phyloP scores from a whole-genome alignment of 1,140 invertebrate genomes.

The Choristoneura fumiferana region DNA sequence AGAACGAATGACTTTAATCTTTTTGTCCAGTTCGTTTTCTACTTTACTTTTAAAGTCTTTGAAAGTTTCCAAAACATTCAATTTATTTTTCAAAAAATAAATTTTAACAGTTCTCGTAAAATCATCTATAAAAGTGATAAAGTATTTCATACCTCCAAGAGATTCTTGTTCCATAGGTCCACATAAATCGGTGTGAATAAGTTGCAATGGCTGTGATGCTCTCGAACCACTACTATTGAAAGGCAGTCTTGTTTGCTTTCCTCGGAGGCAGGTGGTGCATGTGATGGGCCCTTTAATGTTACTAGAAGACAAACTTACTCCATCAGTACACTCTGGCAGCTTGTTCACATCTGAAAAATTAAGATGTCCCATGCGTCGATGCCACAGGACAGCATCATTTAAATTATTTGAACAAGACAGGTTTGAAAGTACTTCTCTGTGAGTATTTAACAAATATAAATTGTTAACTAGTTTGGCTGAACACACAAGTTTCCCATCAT shows the following conservation, averaged over 20 bases:
- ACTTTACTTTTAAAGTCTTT: too few relatives aligned
- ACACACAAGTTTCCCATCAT: neutral
- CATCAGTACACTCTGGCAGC: slow-evolving; percentile 9
- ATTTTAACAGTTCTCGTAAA: too few relatives aligned
- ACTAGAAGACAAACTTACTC: slow-evolving; percentile 19
- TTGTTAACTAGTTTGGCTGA: neutral
- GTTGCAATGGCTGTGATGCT: too few relatives aligned
- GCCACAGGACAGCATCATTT: slow-evolving; percentile 13
- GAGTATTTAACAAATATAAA: neutral
- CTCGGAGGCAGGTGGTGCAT: neutral
- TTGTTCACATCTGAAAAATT: slow-evolving; percentile 5
- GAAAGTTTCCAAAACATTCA: too few relatives aligned
- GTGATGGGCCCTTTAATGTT: neutral
- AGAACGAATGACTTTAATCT: neutral
- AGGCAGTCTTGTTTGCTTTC: neutral
- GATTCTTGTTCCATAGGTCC: too few relatives aligned
- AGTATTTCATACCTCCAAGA: too few relatives aligned
- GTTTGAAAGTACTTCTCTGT: neutral
- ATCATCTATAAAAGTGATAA: too few relatives aligned
- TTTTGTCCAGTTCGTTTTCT: neutral
- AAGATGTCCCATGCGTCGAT: neutral
- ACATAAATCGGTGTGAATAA: too few relatives aligned
- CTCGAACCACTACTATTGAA: too few relatives aligned
- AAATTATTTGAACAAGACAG: neutral
- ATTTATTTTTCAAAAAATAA: too few relatives aligned